phyloP scores from a whole-genome alignment of 1,140 invertebrate genomes.

The Acromyrmex echinatior region DNA sequence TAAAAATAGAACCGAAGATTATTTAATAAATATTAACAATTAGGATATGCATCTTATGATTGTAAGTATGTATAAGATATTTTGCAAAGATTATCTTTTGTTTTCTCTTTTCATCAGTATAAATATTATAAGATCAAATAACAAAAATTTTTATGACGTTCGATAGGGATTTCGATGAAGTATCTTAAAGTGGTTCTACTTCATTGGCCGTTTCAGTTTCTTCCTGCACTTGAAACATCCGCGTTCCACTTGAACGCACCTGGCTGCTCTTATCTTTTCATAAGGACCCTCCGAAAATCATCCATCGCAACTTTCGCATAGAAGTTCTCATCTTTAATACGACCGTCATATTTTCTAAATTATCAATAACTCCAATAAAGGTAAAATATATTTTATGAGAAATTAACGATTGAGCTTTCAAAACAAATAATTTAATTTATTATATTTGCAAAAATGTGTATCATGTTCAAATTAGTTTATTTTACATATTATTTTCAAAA shows the following conservation, averaged over 20 bases:
- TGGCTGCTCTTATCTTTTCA: conserved; percentile 22
- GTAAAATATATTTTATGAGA: background rate
- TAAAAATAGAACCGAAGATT: background rate
- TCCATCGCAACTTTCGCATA: conserved; percentile 18
- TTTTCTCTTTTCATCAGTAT: conserved; percentile 67
- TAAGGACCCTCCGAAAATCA: conserved; percentile 18
- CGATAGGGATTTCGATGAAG: conserved; percentile 72
- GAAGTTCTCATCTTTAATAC: background rate
- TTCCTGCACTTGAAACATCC: conserved; percentile 45
- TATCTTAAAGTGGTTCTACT: conserved; percentile 72
- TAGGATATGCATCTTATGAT: background rate
- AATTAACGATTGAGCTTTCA: background rate
- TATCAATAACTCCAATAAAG: background rate
- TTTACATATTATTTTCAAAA: background rate
- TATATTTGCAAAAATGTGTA: background rate
- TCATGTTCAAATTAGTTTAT: background rate
- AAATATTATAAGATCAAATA: conserved; percentile 79
- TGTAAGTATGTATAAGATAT: background rate
- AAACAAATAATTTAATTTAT: background rate
- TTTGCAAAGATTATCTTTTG: background rate
- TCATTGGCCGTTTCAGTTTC: conserved; percentile 53
- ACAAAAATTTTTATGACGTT: conserved; percentile 78
- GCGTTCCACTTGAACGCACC: conserved; percentile 9
- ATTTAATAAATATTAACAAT: background rate
- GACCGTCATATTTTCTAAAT: background rate